Evolutionary conservation across 2,888 invertebrate genomes (phyloP), one percentile per base, ranked within the genome.

Genomic region (Noctua fimbriata): DNA sequence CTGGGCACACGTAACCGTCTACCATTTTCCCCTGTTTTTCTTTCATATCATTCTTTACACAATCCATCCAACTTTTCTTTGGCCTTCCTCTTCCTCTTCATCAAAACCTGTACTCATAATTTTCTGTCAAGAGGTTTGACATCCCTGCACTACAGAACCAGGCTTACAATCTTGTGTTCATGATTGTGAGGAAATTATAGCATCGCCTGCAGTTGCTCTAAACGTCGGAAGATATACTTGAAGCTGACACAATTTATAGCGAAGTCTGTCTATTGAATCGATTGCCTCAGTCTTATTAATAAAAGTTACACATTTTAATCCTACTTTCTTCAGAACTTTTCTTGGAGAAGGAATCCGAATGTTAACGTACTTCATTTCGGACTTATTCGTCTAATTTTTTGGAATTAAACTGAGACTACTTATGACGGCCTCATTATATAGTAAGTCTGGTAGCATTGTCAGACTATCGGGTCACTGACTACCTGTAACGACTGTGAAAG

Each of bases 141-240:
- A 49, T 16, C 78, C 75, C 82, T 84, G 76, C 32, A 32, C 24
- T 66, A 71, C 44, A 79, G 72, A 58, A 78, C 60, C 52, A 76
- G 28, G 44, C 65, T 69, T 69, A 76, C 73, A 80, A 79, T 79
- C 60, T 73, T 70, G 32, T 49, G 63, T 58, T 73, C 66, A 49
- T 47, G 65, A 66, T 77, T 44, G n/a, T 79, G 52, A 70, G 36
- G 72, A 83, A 85, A 79, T 69, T 77, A 58, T 65, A 63, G 71
- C 7, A 65, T 75, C 32, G 63, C 71, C 21, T 71, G 44, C 69
- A 74, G 71, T 72, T 24, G 41, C 52, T 80, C 18, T 66, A 60
- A 77, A 52, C 36, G 47, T 78, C 78, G 52, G 60, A 81, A 78
- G 60, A 47, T 63, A 77, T 36, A 36, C 49, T 60, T 21, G 36